A percentile compares a stretch with the other conserved stretches of the same genome.
Conservation (phyloP, 37 sponge, comb jelly and placozoan species). For the Agelas oroides region DNA sequence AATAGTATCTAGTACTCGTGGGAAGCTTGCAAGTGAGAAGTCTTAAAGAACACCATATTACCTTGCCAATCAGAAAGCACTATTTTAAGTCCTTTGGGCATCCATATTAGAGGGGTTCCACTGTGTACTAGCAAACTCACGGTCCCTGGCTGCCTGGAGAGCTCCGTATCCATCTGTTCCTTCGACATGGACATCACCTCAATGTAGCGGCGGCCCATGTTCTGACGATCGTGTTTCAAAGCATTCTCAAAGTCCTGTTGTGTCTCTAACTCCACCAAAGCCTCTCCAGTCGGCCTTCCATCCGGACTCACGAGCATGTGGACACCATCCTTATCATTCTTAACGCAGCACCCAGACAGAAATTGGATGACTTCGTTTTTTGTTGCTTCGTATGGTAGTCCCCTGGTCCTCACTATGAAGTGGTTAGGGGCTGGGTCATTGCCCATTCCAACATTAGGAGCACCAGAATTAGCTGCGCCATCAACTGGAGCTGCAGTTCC, state of each 20-base stretch:
- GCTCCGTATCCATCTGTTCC: constrained; percentile 49
- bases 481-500: too few species aligned
- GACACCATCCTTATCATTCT: constrained; percentile 53
- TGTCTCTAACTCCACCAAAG: constrained; percentile 47
- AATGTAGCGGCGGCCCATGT: constrained; percentile 70
- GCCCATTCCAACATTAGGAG: too few species aligned
- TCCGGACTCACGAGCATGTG: constrained; percentile 57
- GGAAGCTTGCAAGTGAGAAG: too few species aligned
- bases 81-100: too few species aligned
- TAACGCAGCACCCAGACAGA: constrained; percentile 52
- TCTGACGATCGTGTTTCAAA: constrained; percentile 31
- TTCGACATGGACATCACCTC: constrained; percentile 49
- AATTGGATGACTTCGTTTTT: constrained; percentile 67
- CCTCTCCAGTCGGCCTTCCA: constrained; percentile 75
- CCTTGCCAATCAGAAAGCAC: too few species aligned
- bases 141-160: constrained; percentile 34
- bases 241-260: constrained; percentile 66
- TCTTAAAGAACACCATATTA: too few species aligned
- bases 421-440: neutral
- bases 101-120: too few species aligned
- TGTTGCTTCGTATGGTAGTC: constrained; percentile 77
- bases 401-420: constrained; percentile 61
- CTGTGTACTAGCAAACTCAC: constrained; percentile 28
- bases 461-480: too few species aligned
- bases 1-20: too few species aligned